These are phyloP conservation scores for Keiferia lycopersicella DNA, from an alignment of 2,888 invertebrate genomes.

Conservation along the genomic window DNA sequence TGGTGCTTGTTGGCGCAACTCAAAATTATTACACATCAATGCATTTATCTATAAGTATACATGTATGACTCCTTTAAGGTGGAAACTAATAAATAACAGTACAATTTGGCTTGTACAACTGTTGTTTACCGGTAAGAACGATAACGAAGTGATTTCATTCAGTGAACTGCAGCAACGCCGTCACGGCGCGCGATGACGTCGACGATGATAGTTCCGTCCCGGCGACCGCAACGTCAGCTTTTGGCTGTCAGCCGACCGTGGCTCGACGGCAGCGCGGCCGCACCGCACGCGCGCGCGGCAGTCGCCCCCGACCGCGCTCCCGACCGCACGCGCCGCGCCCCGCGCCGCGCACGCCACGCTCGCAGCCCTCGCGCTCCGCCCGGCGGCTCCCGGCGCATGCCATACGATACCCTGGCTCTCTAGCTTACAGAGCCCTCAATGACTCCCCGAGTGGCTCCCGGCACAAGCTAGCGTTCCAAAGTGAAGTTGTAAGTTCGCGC, in stretches of 20 bases:
- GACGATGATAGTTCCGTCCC: not conserved
- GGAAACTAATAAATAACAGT: no score
- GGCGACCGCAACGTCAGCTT: not conserved
- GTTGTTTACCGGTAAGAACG: no score
- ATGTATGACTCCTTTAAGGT: no score
- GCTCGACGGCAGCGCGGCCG: not conserved
- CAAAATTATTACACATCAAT: no score
- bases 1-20: no score
- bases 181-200: not conserved
- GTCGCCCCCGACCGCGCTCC: constrained; percentile 6
- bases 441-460: not conserved
- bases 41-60: no score
- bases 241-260: not conserved
- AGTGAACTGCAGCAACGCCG: no score
- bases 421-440: not conserved
- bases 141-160: no score
- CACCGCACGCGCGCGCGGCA: not conserved
- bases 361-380: not conserved
- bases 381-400: not conserved
- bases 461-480: not conserved
- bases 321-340: not conserved
- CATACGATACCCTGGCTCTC: not conserved
- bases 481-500: constrained; percentile 4
- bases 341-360: not conserved
- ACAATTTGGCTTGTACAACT: no score